Conservation (phyloP, 2,113 vertebrate species). For the Psilopsiagon aymara region DNA sequence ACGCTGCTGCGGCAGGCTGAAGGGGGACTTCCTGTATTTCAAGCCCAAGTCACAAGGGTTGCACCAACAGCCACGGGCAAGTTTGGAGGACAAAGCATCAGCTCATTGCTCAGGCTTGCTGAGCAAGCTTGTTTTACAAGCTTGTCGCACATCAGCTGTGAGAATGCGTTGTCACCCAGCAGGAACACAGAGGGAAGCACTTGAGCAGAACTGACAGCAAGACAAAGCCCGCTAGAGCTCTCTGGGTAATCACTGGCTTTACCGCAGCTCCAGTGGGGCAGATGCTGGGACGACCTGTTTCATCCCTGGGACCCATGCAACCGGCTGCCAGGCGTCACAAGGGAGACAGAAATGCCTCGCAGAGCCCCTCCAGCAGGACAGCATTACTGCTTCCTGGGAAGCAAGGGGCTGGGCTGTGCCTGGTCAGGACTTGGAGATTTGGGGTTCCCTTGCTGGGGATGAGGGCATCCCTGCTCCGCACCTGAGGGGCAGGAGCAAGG, state of each 20-base stretch:
- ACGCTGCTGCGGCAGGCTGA: not conserved
- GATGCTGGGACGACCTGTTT: rapidly evolving
- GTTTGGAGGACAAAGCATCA: not conserved
- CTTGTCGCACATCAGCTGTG: not conserved
- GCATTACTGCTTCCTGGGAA: rapidly evolving
- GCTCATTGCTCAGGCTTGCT: not conserved
- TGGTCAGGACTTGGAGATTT: rapidly evolving
- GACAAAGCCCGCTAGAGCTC: not conserved
- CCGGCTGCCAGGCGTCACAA: not conserved
- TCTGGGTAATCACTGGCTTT: not conserved
- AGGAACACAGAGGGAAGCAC: not conserved
- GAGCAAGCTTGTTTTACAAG: not conserved
- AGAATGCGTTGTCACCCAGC: not conserved
- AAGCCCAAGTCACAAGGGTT: not conserved
- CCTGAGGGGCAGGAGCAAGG: not conserved
- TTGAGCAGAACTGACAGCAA: not conserved
- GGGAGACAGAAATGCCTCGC: rapidly evolving
- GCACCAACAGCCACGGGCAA: not conserved
- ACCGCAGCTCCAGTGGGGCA: not conserved
- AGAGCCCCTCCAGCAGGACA: not conserved
- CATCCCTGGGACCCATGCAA: rapidly evolving
- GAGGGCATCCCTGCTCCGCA: not conserved
- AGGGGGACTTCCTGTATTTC: not conserved
- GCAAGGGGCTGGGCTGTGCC: rapidly evolving
- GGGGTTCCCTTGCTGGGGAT: not conserved